Percentiles rank a stretch among this genome's conserved stretches.
phyloP scores from a whole-genome alignment of 2,888 invertebrate species.

The Ophion slaviceki region DNA sequence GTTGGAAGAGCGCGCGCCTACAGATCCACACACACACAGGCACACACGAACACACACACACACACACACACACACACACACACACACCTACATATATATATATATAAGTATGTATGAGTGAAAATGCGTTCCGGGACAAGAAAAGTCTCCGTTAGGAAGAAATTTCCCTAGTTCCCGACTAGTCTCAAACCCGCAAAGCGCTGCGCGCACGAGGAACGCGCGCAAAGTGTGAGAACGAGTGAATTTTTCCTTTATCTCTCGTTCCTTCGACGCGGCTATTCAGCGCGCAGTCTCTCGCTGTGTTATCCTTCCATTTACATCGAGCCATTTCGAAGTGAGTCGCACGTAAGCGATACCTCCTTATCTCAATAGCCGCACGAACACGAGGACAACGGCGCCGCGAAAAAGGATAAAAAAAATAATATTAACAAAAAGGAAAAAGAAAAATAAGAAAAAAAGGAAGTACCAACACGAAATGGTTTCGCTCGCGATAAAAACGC shows the following conservation, averaged over 20 bases:
- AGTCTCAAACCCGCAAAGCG: background rate
- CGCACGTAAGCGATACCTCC: slow-evolving; percentile 8
- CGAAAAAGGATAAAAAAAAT: background rate
- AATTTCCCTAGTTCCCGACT: slow-evolving; percentile 3
- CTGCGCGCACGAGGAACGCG: background rate
- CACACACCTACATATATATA: no score
- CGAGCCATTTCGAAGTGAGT: slow-evolving; percentile 12
- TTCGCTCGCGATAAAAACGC: no score
- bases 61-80: no score
- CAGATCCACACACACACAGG: background rate
- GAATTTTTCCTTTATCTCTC: slow-evolving; percentile 25
- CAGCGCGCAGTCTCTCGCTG: background rate
- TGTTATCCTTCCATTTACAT: slow-evolving; percentile 48
- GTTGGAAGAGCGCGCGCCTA: slow-evolving; percentile 60
- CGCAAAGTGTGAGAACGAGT: background rate
- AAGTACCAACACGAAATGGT: no score
- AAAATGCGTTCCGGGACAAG: slow-evolving; percentile 34
- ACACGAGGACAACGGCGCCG: background rate
- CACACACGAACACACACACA: no score
- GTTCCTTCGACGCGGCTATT: slow-evolving; percentile 20
- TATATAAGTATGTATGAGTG: background rate
- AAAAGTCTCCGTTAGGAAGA: slow-evolving; percentile 37
- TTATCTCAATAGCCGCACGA: slow-evolving; percentile 11
- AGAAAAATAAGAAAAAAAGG: background rate
- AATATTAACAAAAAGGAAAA: background rate